These are phyloP conservation scores for Polyergus mexicanus DNA, from an alignment of 1,140 invertebrate genomes.

Conservation along the genomic window DNA sequence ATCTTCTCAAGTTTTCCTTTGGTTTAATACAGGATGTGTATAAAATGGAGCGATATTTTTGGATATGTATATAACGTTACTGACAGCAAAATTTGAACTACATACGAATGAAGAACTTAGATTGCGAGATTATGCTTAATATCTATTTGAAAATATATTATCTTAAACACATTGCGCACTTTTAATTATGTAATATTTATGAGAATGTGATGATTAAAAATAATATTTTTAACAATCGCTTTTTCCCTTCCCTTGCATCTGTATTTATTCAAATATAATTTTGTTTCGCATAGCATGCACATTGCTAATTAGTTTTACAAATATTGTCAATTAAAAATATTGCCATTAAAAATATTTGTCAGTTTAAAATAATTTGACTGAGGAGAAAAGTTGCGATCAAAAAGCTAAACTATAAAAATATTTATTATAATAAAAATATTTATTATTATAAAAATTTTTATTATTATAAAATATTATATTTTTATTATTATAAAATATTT, in stretches of 20 bases:
- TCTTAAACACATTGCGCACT: no score
- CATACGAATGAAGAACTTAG: no score
- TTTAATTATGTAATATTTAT: no score
- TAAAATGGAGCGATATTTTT: neutral
- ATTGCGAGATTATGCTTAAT: no score
- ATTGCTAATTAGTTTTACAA: neutral
- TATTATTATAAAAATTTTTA: no score
- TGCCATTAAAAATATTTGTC: neutral
- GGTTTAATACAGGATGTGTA: neutral
- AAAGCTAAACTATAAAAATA: neutral
- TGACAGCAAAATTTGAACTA: neutral
- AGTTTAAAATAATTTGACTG: neutral
- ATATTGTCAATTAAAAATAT: neutral
- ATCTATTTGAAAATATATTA: no score
- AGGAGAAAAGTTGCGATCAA: no score
- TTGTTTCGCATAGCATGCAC: neutral
- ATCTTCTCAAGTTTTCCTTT: neutral
- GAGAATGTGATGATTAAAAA: neutral
- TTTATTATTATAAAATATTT: no score
- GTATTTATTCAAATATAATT: neutral
- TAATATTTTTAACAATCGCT: neutral
- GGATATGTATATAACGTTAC: neutral
- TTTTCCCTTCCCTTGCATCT: neutral
- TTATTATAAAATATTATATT: no score
- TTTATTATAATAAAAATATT: no score